These are phyloP conservation scores for Tor tambroides DNA, from an alignment of 2,113 vertebrate species.

Conservation along the genomic window DNA sequence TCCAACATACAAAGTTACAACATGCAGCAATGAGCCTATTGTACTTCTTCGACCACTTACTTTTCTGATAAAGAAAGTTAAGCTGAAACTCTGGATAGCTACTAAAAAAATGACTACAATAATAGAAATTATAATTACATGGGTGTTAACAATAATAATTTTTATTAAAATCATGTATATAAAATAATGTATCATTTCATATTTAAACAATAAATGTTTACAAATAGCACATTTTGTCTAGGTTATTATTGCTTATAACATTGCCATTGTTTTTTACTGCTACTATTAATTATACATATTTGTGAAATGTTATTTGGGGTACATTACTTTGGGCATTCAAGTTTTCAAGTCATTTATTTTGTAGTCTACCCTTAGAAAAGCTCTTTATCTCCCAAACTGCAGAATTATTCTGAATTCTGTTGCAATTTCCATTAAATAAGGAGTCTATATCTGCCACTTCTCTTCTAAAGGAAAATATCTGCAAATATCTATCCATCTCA, in stretches of 20 bases:
- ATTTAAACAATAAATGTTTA: not conserved
- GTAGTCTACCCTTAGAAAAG: no score
- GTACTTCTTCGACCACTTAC: not conserved
- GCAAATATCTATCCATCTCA: not conserved
- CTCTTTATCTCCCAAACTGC: no score
- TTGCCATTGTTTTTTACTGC: not conserved
- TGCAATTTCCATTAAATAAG: no score
- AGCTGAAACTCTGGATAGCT: not conserved
- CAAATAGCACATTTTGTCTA: not conserved
- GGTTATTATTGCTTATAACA: not conserved
- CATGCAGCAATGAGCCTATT: not conserved
- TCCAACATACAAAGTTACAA: no score
- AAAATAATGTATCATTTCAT: not conserved
- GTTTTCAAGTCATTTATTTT: no score
- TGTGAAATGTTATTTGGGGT: not conserved
- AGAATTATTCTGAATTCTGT: no score
- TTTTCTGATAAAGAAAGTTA: not conserved
- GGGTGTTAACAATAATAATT: not conserved
- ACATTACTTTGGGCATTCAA: no score
- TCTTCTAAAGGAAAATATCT: no score
- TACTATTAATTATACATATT: not conserved
- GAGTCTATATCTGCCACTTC: no score
- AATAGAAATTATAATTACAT: not conserved
- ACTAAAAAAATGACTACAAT: not conserved
- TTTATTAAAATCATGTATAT: no score